A percentile compares a stretch with the other conserved stretches of the same genome.
These are phyloP conservation scores for Gila orcuttii DNA, from an alignment of 2,113 vertebrate genomes.

Conservation along the genomic window DNA sequence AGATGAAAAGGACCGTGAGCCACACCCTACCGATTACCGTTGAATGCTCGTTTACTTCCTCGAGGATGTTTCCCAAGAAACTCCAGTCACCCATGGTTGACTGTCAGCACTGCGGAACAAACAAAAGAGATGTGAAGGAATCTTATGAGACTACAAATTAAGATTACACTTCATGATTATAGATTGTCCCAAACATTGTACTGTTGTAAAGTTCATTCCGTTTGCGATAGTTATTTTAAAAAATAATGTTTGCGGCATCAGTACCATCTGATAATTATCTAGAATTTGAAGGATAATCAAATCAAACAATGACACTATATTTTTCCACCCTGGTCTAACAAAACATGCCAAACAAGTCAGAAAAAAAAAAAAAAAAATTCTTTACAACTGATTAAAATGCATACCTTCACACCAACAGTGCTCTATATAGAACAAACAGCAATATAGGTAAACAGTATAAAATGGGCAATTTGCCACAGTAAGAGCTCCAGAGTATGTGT, in stretches of 20 bases:
- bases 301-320: neutral
- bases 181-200: neutral
- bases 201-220: neutral
- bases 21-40: conserved; percentile 88
- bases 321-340: neutral
- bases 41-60: conserved; percentile 90
- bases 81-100: conserved; percentile 89
- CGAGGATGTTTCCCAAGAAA: conserved; percentile 89
- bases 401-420: neutral
- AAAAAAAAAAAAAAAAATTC: neutral
- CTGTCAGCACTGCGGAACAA: conserved; percentile 46
- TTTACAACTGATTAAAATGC: neutral
- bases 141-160: too few relatives aligned
- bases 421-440: conserved; percentile 19
- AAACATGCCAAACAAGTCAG: neutral
- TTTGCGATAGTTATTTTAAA: neutral
- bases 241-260: neutral
- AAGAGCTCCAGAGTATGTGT: conserved; percentile 75
- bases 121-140: neutral
- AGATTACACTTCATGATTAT: neutral
- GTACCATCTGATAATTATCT: neutral
- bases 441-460: conserved; percentile 59
- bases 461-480: conserved; percentile 81
- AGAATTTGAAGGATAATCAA: conserved; percentile 1
- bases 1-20: conserved; percentile 90